These are phyloP conservation scores for Lasioglossum albipes DNA, from an alignment of 1,140 invertebrate species.

Conservation along the genomic window DNA sequence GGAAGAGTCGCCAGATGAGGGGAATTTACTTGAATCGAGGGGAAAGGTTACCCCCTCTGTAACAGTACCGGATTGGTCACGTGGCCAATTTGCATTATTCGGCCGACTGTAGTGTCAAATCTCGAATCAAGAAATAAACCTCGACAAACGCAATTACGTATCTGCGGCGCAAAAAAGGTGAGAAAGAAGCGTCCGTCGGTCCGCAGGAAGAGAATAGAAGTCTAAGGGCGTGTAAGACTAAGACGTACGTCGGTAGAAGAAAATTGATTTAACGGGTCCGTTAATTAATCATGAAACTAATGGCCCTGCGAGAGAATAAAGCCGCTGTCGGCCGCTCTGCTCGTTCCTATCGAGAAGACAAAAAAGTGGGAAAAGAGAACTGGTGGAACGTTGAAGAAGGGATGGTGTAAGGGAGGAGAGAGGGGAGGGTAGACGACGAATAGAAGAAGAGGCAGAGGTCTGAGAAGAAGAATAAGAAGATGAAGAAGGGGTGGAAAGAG, in stretches of 20 bases:
- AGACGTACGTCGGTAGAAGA: conserved; percentile 39
- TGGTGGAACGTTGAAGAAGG: background rate
- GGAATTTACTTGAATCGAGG: too few species aligned
- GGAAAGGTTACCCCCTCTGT: too few species aligned
- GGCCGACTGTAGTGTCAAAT: too few species aligned
- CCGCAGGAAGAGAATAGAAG: conserved; percentile 34
- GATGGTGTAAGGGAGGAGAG: background rate
- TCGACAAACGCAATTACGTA: background rate
- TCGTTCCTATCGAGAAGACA: conserved; percentile 5
- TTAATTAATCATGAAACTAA: conserved; percentile 65
- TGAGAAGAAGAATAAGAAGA: background rate
- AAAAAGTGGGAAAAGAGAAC: conserved; percentile 7
- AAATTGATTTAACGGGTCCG: conserved; percentile 51
- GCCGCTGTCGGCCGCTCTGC: conserved; percentile 22
- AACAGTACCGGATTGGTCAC: too few species aligned
- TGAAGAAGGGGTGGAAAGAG: conserved; percentile 21
- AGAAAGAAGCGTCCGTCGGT: conserved; percentile 14
- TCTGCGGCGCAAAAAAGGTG: background rate
- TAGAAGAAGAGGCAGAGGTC: background rate
- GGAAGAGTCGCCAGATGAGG: too few species aligned
- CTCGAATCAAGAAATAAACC: too few species aligned
- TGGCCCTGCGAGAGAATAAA: conserved; percentile 55
- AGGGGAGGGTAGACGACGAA: background rate
- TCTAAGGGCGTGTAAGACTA: conserved; percentile 8
- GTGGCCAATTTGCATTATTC: too few species aligned